A percentile compares a stretch with the other conserved stretches of the same genome.
These are phyloP conservation scores for Drosophila cognata DNA, from an alignment of 2,888 invertebrate species.

Conservation along the genomic window DNA sequence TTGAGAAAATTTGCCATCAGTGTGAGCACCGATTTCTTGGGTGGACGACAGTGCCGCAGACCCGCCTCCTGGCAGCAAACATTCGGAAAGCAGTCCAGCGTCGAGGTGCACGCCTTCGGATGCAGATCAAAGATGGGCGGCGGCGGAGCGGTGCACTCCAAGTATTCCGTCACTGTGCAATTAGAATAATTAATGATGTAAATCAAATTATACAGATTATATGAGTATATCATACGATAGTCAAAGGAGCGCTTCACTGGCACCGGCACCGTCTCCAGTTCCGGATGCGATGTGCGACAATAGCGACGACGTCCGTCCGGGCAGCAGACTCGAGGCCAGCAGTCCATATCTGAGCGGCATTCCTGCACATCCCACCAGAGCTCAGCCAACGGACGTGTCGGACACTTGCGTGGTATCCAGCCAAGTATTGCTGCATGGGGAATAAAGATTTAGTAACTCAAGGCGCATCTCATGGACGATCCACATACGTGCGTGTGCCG, in stretches of 20 bases:
- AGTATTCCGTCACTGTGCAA: conserved; percentile 87
- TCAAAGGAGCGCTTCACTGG: conserved; percentile 88
- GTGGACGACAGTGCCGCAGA: conserved; percentile 90
- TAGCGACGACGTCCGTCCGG: conserved; percentile 89
- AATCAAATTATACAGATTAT: not conserved
- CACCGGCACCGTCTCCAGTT: conserved; percentile 87
- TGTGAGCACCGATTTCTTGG: conserved; percentile 89
- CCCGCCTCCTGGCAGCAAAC: conserved; percentile 92
- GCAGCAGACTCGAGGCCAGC: conserved; percentile 91
- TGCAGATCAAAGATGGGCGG: conserved; percentile 90
- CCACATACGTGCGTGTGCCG: conserved; percentile 80
- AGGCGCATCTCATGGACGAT: accelerated
- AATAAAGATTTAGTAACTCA: not conserved
- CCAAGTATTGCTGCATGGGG: conserved; percentile 88
- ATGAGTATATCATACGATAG: conserved; percentile 86
- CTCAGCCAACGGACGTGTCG: conserved; percentile 89
- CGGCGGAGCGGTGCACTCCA: conserved; percentile 90
- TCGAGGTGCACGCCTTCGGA: conserved; percentile 89
- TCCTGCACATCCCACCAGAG: conserved; percentile 89
- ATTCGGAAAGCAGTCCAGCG: conserved; percentile 92
- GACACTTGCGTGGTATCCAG: conserved; percentile 89
- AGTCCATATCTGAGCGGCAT: conserved; percentile 89
- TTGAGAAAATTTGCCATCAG: conserved; percentile 87
- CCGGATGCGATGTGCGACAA: conserved; percentile 89
- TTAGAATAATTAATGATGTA: not conserved